Evolutionary conservation across 2,113 vertebrate species (phyloP).

Genomic region (Gallinago media): DNA sequence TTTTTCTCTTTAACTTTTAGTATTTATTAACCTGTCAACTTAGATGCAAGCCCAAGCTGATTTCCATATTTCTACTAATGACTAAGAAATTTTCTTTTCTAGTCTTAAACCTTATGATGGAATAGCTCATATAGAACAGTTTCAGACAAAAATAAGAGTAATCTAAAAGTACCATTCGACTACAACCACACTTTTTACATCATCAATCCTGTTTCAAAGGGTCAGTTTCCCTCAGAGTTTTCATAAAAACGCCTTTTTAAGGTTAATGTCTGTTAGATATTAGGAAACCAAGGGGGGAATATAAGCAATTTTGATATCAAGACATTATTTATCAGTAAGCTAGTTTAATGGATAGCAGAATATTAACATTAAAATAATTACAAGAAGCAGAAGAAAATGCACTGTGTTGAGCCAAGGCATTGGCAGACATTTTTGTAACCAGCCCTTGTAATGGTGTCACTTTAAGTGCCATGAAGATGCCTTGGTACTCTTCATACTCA

Average conservation of each 20-base stretch:
- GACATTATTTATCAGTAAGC: background rate
- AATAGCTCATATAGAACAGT: background rate
- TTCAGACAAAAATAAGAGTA: background rate
- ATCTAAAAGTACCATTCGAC: background rate
- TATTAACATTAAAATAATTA: background rate
- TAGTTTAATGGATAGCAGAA: background rate
- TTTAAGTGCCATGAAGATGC: background rate
- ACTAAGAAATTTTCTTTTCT: background rate
- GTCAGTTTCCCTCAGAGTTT: background rate
- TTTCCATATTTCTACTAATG: background rate
- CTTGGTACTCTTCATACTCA: background rate
- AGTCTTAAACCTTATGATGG: background rate
- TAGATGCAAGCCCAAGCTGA: background rate
- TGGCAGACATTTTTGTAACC: background rate
- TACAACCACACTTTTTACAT: background rate
- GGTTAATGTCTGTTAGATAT: background rate
- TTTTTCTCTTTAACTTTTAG: background rate
- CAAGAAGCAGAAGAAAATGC: background rate
- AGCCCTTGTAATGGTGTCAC: background rate
- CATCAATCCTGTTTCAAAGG: background rate
- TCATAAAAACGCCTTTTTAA: background rate
- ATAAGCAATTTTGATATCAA: background rate
- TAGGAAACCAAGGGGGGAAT: background rate
- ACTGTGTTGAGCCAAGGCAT: background rate
- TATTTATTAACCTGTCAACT: background rate